These are phyloP conservation scores for Steatocranus sp. DNA, from an alignment of 2,797 vertebrate genomes.

Conservation along the genomic window DNA sequence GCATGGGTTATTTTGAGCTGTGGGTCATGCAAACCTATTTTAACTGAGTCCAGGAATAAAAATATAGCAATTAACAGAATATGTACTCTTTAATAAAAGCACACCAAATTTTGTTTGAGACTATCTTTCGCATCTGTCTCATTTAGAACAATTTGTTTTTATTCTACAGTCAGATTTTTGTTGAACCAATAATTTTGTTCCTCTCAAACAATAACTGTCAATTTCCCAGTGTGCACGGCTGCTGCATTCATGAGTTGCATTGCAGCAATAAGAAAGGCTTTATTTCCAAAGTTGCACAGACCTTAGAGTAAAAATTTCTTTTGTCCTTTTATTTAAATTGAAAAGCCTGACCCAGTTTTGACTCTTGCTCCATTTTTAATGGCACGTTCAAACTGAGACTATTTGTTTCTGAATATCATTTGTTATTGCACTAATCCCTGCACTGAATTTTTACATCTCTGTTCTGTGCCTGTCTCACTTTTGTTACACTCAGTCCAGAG, in stretches of 20 bases:
- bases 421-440: background rate
- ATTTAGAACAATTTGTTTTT: background rate
- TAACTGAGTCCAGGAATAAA: background rate
- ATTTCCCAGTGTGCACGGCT: background rate
- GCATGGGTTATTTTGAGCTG: background rate
- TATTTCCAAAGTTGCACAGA: background rate
- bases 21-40: background rate
- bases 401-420: background rate
- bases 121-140: background rate
- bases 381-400: background rate
- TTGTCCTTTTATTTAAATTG: background rate
- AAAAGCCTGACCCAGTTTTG: background rate
- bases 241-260: background rate
- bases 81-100: background rate
- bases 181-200: background rate
- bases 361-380: background rate
- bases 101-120: background rate
- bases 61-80: background rate
- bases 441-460: background rate
- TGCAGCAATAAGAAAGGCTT: background rate
- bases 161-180: background rate
- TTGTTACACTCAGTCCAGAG: background rate
- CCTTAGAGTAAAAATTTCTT: background rate
- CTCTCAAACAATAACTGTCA: background rate
- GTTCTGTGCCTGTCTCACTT: background rate